Percentiles rank a stretch among this genome's conserved stretches.
Evolutionary conservation across 2,888 invertebrate genomes (phyloP).

Genomic region (Diarsia brunnea): DNA sequence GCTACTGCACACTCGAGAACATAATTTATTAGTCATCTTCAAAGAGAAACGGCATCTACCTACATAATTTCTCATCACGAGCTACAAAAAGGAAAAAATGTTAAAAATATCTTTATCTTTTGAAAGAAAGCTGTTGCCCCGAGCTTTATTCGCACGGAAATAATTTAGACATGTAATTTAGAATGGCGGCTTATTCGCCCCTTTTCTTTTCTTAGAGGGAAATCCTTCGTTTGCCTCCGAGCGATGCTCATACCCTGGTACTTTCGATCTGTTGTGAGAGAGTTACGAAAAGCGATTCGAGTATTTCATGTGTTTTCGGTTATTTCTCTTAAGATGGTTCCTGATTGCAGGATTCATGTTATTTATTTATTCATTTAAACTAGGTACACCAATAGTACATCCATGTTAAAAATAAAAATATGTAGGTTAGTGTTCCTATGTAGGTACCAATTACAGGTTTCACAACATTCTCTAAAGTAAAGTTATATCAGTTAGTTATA

Average conservation of each 20-base stretch:
- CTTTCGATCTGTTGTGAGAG: conserved; percentile 11
- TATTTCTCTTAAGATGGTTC: neutral
- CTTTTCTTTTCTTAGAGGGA: conserved; percentile 43
- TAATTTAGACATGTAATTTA: conserved; percentile 57
- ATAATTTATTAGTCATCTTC: conserved; percentile 1
- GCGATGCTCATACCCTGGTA: conserved; percentile 4
- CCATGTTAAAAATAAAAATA: no score
- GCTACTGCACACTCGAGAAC: neutral
- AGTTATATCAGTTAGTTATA: no score
- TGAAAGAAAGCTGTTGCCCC: conserved; percentile 49
- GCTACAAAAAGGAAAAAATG: conserved; percentile 36
- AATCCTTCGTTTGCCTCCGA: conserved; percentile 35
- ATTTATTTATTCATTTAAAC: neutral
- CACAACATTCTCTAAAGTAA: no score
- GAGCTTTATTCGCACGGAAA: conserved; percentile 49
- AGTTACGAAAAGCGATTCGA: neutral
- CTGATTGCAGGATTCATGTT: neutral
- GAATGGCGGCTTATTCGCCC: conserved; percentile 51
- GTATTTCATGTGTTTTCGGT: neutral
- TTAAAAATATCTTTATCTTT: conserved; percentile 51
- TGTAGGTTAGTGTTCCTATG: no score
- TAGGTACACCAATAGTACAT: no score
- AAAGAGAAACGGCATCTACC: neutral
- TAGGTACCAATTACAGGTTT: no score
- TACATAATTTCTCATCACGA: conserved; percentile 32